Conservation (phyloP, 2,113 vertebrate species). For the Istiophorus platypterus region DNA sequence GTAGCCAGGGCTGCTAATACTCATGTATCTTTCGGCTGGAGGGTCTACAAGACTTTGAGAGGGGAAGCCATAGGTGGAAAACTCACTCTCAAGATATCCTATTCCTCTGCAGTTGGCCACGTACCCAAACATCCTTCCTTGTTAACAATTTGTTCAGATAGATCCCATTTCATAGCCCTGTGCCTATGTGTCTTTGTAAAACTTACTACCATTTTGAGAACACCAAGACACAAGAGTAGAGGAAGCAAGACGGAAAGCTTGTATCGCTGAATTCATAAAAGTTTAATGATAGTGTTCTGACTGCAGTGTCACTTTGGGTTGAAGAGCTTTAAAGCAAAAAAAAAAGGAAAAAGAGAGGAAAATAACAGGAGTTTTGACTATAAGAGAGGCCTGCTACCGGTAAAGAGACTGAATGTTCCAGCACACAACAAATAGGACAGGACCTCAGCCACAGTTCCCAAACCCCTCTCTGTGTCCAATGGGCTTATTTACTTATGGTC, state of each 20-base stretch:
- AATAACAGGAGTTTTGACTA: constrained; percentile 42
- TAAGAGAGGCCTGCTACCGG: constrained; percentile 37
- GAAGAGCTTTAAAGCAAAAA: constrained; percentile 36
- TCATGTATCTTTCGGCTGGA: constrained; percentile 67
- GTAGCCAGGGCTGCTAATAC: constrained; percentile 78
- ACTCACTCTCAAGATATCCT: constrained; percentile 34
- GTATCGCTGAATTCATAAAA: constrained; percentile 60
- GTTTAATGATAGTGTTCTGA: constrained; percentile 65
- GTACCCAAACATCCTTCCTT: constrained; percentile 35
- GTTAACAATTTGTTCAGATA: constrained; percentile 57
- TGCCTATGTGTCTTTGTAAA: constrained; percentile 23
- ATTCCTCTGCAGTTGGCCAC: constrained; percentile 32
- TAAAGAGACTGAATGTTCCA: constrained; percentile 57
- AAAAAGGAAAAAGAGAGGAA: constrained; percentile 6
- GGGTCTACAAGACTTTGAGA: constrained; percentile 82
- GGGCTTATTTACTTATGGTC: constrained; percentile 82
- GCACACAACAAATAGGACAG: constrained; percentile 74
- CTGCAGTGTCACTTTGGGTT: constrained; percentile 56
- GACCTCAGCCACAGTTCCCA: constrained; percentile 69
- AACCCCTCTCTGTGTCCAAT: constrained; percentile 79
- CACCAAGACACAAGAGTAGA: constrained; percentile 35
- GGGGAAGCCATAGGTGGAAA: constrained; percentile 34
- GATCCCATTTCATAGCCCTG: constrained; percentile 80
- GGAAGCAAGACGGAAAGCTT: constrained; percentile 29
- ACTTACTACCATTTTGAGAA: constrained; percentile 40